Conservation (phyloP, 2,113 vertebrate genomes). For the Atractosteus spatula region DNA sequence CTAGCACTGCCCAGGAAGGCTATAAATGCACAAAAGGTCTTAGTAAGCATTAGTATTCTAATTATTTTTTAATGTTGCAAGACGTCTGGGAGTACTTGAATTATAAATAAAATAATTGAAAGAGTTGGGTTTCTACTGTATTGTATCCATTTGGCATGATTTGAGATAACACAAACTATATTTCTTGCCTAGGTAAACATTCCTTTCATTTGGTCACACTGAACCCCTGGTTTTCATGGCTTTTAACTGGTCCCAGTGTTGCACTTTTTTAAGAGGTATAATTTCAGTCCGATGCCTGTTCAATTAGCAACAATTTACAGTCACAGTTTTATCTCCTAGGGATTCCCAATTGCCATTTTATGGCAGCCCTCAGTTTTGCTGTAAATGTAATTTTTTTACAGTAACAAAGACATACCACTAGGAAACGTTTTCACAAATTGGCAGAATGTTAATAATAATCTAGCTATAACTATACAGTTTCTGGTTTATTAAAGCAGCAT, state of each 20-base stretch:
- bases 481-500: background rate
- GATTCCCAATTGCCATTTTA: conserved; percentile 12
- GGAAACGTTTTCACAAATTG: conserved; percentile 14
- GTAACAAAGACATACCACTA: conserved; percentile 8
- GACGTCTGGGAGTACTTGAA: background rate
- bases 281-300: conserved; percentile 36
- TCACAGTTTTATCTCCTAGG: conserved; percentile 14
- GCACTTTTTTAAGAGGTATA: conserved; percentile 23
- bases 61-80: background rate
- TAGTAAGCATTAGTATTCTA: background rate
- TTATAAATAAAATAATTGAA: background rate
- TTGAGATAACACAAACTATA: background rate
- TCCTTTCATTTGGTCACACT: conserved; percentile 27
- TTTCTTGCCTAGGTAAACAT: conserved; percentile 34
- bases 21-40: background rate
- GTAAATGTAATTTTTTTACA: conserved; percentile 14
- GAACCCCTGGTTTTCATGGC: conserved; percentile 28
- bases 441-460: conserved; percentile 12
- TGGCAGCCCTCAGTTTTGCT: conserved; percentile 1
- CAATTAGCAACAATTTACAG: conserved; percentile 22
- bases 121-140: background rate
- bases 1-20: background rate
- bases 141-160: background rate
- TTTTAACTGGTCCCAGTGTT: conserved; percentile 20
- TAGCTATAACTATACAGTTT: background rate